Evolutionary conservation across 92 coral and sea anemone species (phyloP).

Genomic region (Montipora capitata): DNA sequence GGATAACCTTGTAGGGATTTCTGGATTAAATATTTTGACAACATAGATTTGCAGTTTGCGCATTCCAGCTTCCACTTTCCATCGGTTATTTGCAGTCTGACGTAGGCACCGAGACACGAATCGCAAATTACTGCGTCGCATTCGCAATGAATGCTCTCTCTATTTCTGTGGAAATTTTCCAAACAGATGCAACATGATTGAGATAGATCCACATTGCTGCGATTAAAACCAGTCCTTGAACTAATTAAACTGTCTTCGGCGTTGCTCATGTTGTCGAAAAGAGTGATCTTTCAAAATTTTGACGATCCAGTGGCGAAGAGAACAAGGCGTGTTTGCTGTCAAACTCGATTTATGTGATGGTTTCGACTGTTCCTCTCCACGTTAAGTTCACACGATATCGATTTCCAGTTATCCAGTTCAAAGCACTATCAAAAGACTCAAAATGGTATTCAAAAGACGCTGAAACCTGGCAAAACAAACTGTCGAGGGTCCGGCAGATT

Average conservation of each 20-base stretch:
- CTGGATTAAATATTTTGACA: slow-evolving; percentile 10
- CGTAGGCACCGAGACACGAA: slow-evolving; percentile 56
- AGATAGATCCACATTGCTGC: slow-evolving; percentile 4
- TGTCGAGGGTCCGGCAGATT: too few species aligned
- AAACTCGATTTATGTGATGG: too few species aligned
- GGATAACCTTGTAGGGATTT: slow-evolving; percentile 40
- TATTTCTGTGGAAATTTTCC: slow-evolving; percentile 10
- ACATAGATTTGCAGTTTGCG: slow-evolving; percentile 36
- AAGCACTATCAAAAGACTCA: too few species aligned
- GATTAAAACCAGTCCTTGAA: neutral
- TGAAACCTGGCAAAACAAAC: too few species aligned
- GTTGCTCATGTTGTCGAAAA: slow-evolving; percentile 16
- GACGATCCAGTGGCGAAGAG: slow-evolving; percentile 20
- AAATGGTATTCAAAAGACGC: too few species aligned
- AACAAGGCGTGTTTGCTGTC: neutral
- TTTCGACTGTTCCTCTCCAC: neutral
- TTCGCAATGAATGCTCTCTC: slow-evolving; percentile 16
- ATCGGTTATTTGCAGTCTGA: slow-evolving; percentile 43
- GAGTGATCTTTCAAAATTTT: neutral
- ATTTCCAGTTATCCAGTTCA: neutral
- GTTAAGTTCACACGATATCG: neutral
- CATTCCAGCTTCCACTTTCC: slow-evolving; percentile 47
- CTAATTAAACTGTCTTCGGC: neutral
- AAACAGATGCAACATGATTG: slow-evolving; percentile 32
- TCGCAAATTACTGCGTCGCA: slow-evolving; percentile 32